A percentile compares a stretch with the other conserved stretches of the same genome.
Evolutionary conservation across 2,797 vertebrate species (phyloP).

Genomic region (Lophotriccus pileatus): DNA sequence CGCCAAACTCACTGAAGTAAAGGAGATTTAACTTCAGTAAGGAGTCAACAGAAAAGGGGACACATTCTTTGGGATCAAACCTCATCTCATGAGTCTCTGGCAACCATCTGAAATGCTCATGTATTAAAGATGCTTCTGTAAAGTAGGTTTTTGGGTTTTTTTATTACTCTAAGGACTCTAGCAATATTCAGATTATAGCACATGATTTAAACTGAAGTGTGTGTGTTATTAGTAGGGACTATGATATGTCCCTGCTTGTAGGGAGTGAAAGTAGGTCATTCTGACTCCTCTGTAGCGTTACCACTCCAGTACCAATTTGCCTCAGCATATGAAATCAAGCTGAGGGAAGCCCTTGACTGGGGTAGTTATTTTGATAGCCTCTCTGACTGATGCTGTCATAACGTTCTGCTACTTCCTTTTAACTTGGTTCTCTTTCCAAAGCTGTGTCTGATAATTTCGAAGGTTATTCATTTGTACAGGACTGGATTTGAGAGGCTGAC

Average conservation of each 20-base stretch:
- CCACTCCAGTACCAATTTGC: not conserved
- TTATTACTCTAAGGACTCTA: constrained; percentile 32
- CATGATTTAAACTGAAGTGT: not conserved
- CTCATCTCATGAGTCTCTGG: not conserved
- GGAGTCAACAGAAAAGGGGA: not conserved
- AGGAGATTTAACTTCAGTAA: not conserved
- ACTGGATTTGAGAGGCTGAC: not conserved
- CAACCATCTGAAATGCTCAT: constrained; percentile 11
- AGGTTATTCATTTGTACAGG: not conserved
- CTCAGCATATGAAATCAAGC: not conserved
- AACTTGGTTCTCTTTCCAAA: not conserved
- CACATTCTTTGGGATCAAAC: not conserved
- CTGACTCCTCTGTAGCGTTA: not conserved
- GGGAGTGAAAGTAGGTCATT: constrained; percentile 44
- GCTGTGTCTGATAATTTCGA: not conserved
- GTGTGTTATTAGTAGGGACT: constrained; percentile 21
- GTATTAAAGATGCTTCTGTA: constrained; percentile 37
- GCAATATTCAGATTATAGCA: not conserved
- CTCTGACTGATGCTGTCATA: not conserved
- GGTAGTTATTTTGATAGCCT: not conserved
- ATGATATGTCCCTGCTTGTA: not conserved
- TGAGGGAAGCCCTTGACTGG: not conserved
- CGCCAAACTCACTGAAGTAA: not conserved
- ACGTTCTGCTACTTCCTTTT: not conserved
- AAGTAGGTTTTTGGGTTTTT: not conserved